These are phyloP conservation scores for Nebria ingens DNA, from an alignment of 1,140 invertebrate genomes.

Conservation along the genomic window DNA sequence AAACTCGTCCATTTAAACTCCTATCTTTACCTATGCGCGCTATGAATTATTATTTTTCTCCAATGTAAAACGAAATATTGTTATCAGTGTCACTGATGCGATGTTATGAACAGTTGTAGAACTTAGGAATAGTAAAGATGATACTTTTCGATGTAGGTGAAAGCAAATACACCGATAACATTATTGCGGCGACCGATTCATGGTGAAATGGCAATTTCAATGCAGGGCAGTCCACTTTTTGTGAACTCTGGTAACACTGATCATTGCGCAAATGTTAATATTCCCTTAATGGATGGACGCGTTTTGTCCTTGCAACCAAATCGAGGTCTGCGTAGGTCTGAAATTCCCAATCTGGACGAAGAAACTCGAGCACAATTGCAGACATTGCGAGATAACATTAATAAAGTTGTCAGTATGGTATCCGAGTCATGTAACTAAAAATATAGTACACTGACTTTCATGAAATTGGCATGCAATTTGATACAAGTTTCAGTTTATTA, in stretches of 20 bases:
- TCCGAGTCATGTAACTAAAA: too few species aligned
- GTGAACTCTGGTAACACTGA: conserved; percentile 37
- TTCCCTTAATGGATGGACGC: conserved; percentile 47
- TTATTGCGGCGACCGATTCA: conserved; percentile 46
- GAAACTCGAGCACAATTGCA: conserved; percentile 41
- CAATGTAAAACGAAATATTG: background rate
- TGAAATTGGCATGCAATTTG: too few species aligned
- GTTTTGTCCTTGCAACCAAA: conserved; percentile 49
- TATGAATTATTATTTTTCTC: background rate
- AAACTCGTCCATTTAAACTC: too few species aligned
- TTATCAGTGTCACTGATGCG: background rate
- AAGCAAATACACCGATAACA: conserved; percentile 46
- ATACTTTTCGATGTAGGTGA: conserved; percentile 35
- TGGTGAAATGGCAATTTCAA: conserved; percentile 55
- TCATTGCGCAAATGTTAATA: conserved; percentile 49
- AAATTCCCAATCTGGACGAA: conserved; percentile 41
- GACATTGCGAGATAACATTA: conserved; percentile 45
- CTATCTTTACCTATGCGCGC: too few species aligned
- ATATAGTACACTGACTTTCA: too few species aligned
- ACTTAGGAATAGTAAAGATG: too few species aligned
- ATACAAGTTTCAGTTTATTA: background rate
- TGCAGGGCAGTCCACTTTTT: conserved; percentile 52
- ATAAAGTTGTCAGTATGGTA: conserved; percentile 43
- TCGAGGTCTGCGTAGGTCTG: conserved; percentile 40
- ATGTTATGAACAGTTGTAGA: background rate